Base-by-base conservation (phyloP, 2,888 invertebrate species). In the Sicus ferrugineus region DNA sequence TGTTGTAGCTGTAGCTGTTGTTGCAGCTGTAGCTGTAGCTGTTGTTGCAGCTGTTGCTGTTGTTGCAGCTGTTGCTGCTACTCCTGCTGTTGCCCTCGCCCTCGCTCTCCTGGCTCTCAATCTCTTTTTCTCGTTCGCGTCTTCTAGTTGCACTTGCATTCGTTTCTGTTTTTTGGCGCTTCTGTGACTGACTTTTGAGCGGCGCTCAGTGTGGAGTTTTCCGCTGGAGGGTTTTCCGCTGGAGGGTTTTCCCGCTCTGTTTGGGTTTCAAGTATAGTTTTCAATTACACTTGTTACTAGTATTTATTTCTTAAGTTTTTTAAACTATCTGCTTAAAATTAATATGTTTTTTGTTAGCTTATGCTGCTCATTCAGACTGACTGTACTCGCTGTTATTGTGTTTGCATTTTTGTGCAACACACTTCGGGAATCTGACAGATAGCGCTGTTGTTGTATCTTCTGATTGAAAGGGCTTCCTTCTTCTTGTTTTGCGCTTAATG, bases 261-360 rank as follows among this genome's bases (percentile, higher is more conserved):
- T 31, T 46, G 21, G 58, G 16, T 14, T 48, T 30, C n/a, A n/a
- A n/a, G n/a, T 63, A 42, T 48, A 58, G 28, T 48, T 59, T 63
- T 54, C n/a, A 56, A 67, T 58, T 50, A 61, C 30, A 58, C 34
- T 54, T 64, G 63, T 66, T 63, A 61, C n/a, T n/a, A n/a, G n/a
- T n/a, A n/a, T n/a, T n/a, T n/a, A n/a, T n/a, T n/a, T n/a, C n/a
- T n/a, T n/a, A 34, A 73, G 74, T 74, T 75, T 75, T 73, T 67
- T 38, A 74, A 76, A 76, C 73, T 75, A 73, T 70, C 72, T 68
- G 31, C 70, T 73, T 73, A 71, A 71, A 71, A 68, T 69, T 70
- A 65, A 62, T 69, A 68, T 59, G 16, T 42, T n/a, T n/a, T n/a
- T n/a, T n/a, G n/a, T n/a, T n/a, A n/a, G n/a, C n/a, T n/a, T n/a